These are phyloP conservation scores for Acrocera orbiculus DNA, from an alignment of 2,888 invertebrate species.

Conservation along the genomic window DNA sequence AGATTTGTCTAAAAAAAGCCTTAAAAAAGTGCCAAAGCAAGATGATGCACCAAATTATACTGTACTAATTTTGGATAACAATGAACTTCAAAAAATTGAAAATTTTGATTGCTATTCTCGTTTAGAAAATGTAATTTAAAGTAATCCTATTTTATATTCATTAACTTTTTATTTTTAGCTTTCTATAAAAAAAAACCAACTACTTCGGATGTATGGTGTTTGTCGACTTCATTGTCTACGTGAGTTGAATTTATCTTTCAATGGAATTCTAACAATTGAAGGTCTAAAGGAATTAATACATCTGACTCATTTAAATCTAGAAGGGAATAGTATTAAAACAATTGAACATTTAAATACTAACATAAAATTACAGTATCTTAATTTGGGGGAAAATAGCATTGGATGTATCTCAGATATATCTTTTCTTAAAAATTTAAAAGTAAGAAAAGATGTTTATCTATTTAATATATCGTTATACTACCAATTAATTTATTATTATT, in stretches of 20 bases:
- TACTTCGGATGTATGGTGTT: constrained; percentile 76
- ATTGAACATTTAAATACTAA: constrained; percentile 78
- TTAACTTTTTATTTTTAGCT: constrained; percentile 36
- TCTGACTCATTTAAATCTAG: constrained; percentile 63
- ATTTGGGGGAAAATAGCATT: constrained; percentile 79
- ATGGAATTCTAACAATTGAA: constrained; percentile 76
- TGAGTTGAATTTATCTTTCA: constrained; percentile 67
- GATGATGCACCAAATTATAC: constrained; percentile 49
- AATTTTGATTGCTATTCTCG: constrained; percentile 67
- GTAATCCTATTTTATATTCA: not conserved
- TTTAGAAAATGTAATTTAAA: constrained; percentile 48
- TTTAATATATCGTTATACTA: constrained; percentile 3
- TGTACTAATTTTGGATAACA: constrained; percentile 64
- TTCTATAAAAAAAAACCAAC: constrained; percentile 67
- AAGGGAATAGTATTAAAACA: constrained; percentile 84
- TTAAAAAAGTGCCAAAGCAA: constrained; percentile 61
- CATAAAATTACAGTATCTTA: constrained; percentile 61
- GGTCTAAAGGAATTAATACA: constrained; percentile 70
- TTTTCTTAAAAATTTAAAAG: constrained; percentile 65
- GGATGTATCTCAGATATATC: constrained; percentile 71
- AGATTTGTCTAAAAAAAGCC: constrained; percentile 59
- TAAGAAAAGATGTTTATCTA: constrained; percentile 26
- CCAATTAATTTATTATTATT: constrained; percentile 3
- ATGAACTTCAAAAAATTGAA: constrained; percentile 72
- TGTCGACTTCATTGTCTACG: constrained; percentile 62